phyloP scores from a whole-genome alignment of 2,888 invertebrate species.

The Volucella inanis region DNA sequence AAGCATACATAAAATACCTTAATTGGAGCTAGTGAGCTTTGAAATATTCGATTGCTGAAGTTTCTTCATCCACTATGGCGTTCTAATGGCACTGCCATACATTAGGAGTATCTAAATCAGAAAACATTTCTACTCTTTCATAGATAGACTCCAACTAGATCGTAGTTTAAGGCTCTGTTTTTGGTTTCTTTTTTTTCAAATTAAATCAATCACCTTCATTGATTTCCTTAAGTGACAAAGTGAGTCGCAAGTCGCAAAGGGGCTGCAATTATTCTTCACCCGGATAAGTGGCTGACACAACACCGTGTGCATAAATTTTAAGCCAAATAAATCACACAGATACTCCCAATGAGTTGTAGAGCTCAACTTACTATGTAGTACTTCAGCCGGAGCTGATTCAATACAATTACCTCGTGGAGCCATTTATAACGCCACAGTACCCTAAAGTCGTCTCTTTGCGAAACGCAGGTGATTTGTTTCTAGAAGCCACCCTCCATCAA shows the following conservation, averaged over 20 bases:
- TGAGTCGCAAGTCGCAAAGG: constrained; percentile 9
- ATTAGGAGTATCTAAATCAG: too few species aligned
- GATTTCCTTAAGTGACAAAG: background rate
- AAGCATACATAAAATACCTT: too few species aligned
- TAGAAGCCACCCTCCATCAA: constrained; percentile 1
- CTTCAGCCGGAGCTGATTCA: constrained; percentile 22
- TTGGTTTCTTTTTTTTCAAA: too few species aligned
- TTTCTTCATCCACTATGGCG: too few species aligned
- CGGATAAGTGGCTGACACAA: constrained; percentile 11
- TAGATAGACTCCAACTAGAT: too few species aligned
- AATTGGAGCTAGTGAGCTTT: too few species aligned
- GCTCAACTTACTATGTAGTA: background rate
- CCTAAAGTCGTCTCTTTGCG: constrained; percentile 15
- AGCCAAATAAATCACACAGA: constrained; percentile 33
- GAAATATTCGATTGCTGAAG: too few species aligned
- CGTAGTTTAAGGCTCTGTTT: too few species aligned
- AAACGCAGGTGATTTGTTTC: constrained; percentile 44
- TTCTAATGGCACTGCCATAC: too few species aligned
- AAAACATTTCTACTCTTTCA: too few species aligned
- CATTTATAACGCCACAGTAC: constrained; percentile 30
- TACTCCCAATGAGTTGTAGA: background rate
- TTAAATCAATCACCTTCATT: background rate
- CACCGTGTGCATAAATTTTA: constrained; percentile 18
- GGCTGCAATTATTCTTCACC: constrained; percentile 16
- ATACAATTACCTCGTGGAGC: constrained; percentile 32